A percentile compares a stretch with the other conserved stretches of the same genome.
phyloP scores from a whole-genome alignment of 2,888 invertebrate species.

The Heterodera filipjevi region DNA sequence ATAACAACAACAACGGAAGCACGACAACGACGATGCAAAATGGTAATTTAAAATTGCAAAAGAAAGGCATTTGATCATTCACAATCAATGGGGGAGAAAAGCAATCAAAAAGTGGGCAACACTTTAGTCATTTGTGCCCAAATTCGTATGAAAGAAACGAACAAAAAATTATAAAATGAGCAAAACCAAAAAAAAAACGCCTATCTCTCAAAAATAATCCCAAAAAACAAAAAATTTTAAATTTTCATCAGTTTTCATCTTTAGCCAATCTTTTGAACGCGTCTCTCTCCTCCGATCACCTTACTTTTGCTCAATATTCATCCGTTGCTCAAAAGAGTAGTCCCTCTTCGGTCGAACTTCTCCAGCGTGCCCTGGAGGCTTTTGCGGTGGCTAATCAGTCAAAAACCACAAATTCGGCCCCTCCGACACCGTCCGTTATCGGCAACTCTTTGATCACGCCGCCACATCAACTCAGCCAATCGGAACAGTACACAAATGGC shows the following conservation, averaged over 20 bases:
- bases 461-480: not conserved
- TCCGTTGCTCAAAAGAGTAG: not conserved
- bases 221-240: not conserved
- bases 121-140: too few species aligned
- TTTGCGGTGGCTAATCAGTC: conserved; percentile 15
- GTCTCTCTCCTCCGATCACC: not conserved
- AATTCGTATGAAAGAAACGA: too few species aligned
- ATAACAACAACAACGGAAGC: not conserved
- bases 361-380: conserved; percentile 4
- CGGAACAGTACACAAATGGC: not conserved
- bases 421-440: not conserved
- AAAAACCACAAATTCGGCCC: not conserved
- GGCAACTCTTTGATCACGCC: not conserved
- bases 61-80: not conserved
- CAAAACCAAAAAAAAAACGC: too few species aligned
- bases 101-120: too few species aligned
- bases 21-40: not conserved
- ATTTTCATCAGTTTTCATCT: not conserved
- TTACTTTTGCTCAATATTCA: not conserved
- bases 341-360: not conserved
- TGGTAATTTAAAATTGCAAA: not conserved
- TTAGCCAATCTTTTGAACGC: not conserved
- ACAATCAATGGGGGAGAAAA: not conserved
- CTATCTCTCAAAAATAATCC: too few species aligned
- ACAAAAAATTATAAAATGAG: too few species aligned